Conservation (phyloP, 2,888 invertebrate species). For the Alcis repandata region DNA sequence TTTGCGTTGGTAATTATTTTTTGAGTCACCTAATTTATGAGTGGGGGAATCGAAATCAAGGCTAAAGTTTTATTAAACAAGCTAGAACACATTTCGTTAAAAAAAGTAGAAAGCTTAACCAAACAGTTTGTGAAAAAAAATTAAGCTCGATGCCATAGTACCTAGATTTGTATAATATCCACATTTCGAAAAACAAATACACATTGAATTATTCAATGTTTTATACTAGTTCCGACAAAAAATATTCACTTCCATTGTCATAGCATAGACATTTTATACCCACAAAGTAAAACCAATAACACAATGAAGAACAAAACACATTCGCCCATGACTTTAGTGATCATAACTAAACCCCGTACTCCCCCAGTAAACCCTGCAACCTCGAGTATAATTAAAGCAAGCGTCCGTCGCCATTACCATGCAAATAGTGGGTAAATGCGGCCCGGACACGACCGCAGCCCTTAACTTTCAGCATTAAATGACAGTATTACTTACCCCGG, state of each 20-base stretch:
- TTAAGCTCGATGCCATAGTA: too few relatives aligned
- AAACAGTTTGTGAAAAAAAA: too few relatives aligned
- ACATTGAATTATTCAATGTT: too few relatives aligned
- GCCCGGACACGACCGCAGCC: slow-evolving; percentile 64
- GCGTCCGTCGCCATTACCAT: slow-evolving; percentile 74
- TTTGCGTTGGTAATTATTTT: slow-evolving; percentile 34
- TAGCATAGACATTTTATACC: not conserved
- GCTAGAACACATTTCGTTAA: not conserved
- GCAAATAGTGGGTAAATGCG: slow-evolving; percentile 75
- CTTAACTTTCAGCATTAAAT: slow-evolving; percentile 47
- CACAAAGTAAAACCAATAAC: not conserved
- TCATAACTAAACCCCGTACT: slow-evolving; percentile 20
- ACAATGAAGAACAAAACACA: slow-evolving; percentile 34
- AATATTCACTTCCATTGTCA: too few relatives aligned
- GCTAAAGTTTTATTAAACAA: not conserved
- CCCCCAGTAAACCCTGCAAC: slow-evolving; percentile 42
- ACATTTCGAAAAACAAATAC: too few relatives aligned
- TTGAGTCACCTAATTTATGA: slow-evolving; percentile 23
- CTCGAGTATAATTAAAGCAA: slow-evolving; percentile 71
- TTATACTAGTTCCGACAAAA: too few relatives aligned
- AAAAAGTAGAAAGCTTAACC: too few relatives aligned
- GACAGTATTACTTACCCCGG: slow-evolving; percentile 45
- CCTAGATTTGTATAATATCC: too few relatives aligned
- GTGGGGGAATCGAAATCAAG: not conserved
- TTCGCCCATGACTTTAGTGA: slow-evolving; percentile 35